A percentile compares a stretch with the other conserved stretches of the same genome.
Conservation (phyloP, 2,888 invertebrate species). For the Melinaea marsaeus region DNA sequence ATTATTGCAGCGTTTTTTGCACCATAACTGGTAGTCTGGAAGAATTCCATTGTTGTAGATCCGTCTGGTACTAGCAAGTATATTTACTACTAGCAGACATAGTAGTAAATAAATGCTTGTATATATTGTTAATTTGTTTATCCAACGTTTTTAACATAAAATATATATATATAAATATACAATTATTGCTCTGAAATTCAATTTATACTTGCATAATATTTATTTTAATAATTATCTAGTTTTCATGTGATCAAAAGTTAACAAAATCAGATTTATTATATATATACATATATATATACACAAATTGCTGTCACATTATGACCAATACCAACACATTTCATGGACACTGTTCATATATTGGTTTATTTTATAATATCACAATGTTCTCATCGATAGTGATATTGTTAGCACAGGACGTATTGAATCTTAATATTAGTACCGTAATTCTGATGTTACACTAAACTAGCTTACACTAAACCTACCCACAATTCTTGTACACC, state of each 20-base stretch:
- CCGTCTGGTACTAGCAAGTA: too few relatives aligned
- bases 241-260: constrained; percentile 1
- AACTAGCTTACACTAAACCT: neutral
- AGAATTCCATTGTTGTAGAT: too few relatives aligned
- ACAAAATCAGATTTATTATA: neutral
- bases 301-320: neutral
- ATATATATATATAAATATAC: too few relatives aligned
- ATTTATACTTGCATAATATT: too few relatives aligned
- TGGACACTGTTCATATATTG: constrained; percentile 1
- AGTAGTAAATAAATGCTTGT: too few relatives aligned
- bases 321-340: constrained; percentile 3
- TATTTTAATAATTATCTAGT: neutral
- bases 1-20: too few relatives aligned
- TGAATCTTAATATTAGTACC: constrained; percentile 6
- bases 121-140: too few relatives aligned
- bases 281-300: neutral
- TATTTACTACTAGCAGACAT: too few relatives aligned
- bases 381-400: constrained; percentile 5
- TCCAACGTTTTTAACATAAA: too few relatives aligned
- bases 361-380: constrained; percentile 6
- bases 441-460: neutral
- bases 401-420: constrained; percentile 2
- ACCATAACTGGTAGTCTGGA: too few relatives aligned
- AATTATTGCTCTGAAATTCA: too few relatives aligned
- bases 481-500: too few relatives aligned